phyloP scores from a whole-genome alignment of 2,888 invertebrate genomes.

The Patella caerulea region DNA sequence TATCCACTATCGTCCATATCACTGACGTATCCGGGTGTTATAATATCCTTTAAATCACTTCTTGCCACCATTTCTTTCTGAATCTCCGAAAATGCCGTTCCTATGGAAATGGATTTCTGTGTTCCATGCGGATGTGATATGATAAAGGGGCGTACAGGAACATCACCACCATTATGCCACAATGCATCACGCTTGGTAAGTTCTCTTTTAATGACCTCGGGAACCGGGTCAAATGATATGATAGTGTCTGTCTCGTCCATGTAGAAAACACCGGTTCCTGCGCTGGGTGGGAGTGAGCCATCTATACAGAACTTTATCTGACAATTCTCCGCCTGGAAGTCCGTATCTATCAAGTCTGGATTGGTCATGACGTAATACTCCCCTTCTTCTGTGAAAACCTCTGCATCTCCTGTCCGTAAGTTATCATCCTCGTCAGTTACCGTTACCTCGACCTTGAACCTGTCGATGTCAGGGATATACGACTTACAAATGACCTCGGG shows the following conservation, averaged over 20 bases:
- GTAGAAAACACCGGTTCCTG: background rate
- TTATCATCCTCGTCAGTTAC: conserved; percentile 1
- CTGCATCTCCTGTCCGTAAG: background rate
- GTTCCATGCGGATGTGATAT: background rate
- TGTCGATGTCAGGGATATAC: conserved; percentile 1
- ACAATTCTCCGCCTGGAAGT: conserved; percentile 4
- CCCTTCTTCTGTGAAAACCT: conserved; percentile 2
- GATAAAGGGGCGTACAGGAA: background rate
- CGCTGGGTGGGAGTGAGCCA: background rate
- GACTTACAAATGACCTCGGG: conserved; percentile 6
- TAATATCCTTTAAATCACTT: background rate
- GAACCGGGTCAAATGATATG: background rate
- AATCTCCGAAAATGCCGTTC: background rate
- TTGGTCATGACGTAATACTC: conserved; percentile 7
- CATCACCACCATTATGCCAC: background rate
- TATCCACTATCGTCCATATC: background rate
- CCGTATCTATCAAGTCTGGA: conserved; percentile 2
- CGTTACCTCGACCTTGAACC: background rate
- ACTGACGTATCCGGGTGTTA: background rate
- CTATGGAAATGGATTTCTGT: background rate
- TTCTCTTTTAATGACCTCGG: background rate
- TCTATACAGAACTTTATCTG: conserved; percentile 1
- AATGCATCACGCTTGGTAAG: background rate
- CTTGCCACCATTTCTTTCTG: conserved; percentile 1
- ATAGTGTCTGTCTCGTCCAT: conserved; percentile 3